phyloP scores from a whole-genome alignment of 1,140 invertebrate genomes.

The Pseudomyrmex flavicornis region DNA sequence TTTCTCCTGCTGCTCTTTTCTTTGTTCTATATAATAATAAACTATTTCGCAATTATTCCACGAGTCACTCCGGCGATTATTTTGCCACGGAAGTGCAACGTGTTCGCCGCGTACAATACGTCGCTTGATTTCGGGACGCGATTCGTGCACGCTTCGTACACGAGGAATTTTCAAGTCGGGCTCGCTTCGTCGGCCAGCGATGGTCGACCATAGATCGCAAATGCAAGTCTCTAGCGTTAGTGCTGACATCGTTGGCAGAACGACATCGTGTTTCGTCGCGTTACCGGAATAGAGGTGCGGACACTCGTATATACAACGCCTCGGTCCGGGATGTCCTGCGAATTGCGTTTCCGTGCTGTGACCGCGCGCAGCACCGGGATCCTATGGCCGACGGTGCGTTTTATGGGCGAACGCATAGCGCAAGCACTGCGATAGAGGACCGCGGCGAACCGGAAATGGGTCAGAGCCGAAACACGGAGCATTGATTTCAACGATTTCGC shows the following conservation, averaged over 20 bases:
- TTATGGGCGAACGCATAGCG: constrained; percentile 22
- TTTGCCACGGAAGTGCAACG: neutral
- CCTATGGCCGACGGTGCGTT: constrained; percentile 39
- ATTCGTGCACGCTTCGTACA: constrained; percentile 3
- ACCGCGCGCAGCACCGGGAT: constrained; percentile 18
- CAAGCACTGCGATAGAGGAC: neutral
- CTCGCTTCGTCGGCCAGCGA: constrained; percentile 18
- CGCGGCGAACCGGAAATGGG: constrained; percentile 61
- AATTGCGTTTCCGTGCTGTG: constrained; percentile 42
- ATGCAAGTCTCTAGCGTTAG: constrained; percentile 20
- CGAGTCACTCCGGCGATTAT: neutral
- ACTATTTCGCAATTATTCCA: constrained; percentile 27
- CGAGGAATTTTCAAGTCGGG: constrained; percentile 45
- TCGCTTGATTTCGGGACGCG: constrained; percentile 27
- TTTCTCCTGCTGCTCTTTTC: too few species aligned
- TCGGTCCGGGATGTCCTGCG: constrained; percentile 27
- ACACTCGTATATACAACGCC: neutral
- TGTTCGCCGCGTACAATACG: constrained; percentile 18
- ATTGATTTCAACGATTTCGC: constrained; percentile 61
- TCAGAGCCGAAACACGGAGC: constrained; percentile 43
- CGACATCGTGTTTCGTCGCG: constrained; percentile 23
- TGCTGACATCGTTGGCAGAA: constrained; percentile 38
- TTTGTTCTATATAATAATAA: neutral
- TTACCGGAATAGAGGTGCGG: constrained; percentile 12
- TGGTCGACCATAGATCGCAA: constrained; percentile 30